Evolutionary conservation across 2,113 vertebrate genomes (phyloP), one percentile per base, ranked within the genome.

Genomic region (Sorex fumeus): DNA sequence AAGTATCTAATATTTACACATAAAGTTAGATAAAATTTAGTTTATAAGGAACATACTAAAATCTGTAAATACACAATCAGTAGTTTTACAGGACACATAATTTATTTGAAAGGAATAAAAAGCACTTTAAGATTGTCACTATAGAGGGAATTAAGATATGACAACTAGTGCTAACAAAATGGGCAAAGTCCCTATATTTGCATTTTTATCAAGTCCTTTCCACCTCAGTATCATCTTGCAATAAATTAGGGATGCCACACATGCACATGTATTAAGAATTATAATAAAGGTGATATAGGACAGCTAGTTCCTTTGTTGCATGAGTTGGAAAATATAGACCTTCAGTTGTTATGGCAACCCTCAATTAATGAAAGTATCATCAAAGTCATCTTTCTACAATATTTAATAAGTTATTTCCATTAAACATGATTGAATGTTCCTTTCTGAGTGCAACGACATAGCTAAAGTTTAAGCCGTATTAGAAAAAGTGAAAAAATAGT

Each of bases 291-390:
- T 97, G 78, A 93, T 79, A 69, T 6, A 97, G 27, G 91, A 93
- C 64, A 97, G 82, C 66, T 88, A 66, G 21, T 93, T 67, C n/a
- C 90, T 97, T 96, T 91, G 27, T 92, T 96, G 47, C 94, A 9
- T 66, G 2, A 32, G 13, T 8, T 70, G 88, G 95, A 95, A 34
- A 94, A 18, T 89, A 45, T 19, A 94, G 94, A 93, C 92, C 87
- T 97, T 97, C 84, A 89, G 97, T 96, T 98, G 95, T 97, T 97
- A 97, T 97, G 82, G 89, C 79, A 96, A 98, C 75, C 32, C 95
- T 96, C 94, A 97, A 96, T 97, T 97, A 97, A 96, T 93, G 89
- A 90, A 96, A 96, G 71, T 95, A 91, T 93, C 90, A 96, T 96
- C 88, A 97, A 97, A 97, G 91, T 89, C 83, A 66, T 96, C 93